Percentiles rank a stretch among this genome's conserved stretches.
phyloP scores from a whole-genome alignment of 2,113 vertebrate genomes.

The Pollimyrus isidori region DNA sequence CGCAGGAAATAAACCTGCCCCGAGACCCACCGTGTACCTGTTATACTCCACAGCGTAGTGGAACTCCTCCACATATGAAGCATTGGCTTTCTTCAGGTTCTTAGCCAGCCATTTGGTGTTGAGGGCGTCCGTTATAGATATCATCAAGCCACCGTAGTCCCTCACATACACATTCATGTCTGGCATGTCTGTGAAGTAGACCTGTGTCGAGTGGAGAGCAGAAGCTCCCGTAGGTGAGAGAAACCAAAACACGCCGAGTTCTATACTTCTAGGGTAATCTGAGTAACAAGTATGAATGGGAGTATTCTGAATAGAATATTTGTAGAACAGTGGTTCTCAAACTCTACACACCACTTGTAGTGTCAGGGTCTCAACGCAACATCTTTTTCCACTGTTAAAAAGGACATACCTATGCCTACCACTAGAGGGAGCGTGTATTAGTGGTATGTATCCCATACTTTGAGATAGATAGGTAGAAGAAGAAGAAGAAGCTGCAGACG shows the following conservation, averaged over 20 bases:
- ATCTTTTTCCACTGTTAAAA: not conserved
- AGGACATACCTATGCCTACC: not conserved
- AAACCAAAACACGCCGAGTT: not conserved
- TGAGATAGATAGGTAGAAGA: not conserved
- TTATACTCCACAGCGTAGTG: conserved; percentile 51
- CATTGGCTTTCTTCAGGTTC: conserved; percentile 33
- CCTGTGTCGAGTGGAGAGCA: conserved; percentile 37
- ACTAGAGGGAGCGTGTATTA: not conserved
- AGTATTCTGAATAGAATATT: not conserved
- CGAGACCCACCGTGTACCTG: conserved; percentile 43
- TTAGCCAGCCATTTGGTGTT: conserved; percentile 9
- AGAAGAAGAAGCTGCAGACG: too few species aligned
- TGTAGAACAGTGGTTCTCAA: not conserved
- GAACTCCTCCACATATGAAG: conserved; percentile 34
- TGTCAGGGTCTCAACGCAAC: not conserved
- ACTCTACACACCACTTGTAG: not conserved
- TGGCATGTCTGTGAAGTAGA: conserved; percentile 38
- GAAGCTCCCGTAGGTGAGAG: not conserved
- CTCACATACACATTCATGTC: conserved; percentile 45
- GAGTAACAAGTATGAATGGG: not conserved
- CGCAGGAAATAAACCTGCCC: not conserved
- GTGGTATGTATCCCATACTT: not conserved
- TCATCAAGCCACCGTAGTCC: conserved; percentile 48
- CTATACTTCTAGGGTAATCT: not conserved
- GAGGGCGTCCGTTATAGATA: accelerated